phyloP scores from a whole-genome alignment of 2,888 invertebrate species.

The Prosapia bicincta region DNA sequence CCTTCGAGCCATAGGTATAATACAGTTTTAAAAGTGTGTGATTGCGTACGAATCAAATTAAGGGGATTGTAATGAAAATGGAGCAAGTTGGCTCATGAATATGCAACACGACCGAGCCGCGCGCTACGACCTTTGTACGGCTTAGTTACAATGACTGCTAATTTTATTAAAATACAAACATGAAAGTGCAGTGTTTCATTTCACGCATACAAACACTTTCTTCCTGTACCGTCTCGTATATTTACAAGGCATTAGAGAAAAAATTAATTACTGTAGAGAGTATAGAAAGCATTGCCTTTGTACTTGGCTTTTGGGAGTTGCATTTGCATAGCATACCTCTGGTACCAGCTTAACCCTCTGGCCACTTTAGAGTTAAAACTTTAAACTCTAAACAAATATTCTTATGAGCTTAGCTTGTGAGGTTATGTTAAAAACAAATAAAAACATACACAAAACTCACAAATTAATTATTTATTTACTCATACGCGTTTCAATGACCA shows the following conservation, averaged over 20 bases:
- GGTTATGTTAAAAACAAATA: too few species aligned
- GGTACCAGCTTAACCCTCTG: neutral
- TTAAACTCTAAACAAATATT: too few species aligned
- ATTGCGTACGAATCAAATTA: constrained; percentile 2
- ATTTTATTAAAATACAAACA: constrained; percentile 1
- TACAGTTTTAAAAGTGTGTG: neutral
- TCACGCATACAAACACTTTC: neutral
- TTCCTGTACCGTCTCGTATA: too few species aligned
- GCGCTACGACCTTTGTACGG: neutral
- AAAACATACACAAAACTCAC: too few species aligned
- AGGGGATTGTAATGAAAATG: neutral
- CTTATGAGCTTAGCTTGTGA: too few species aligned
- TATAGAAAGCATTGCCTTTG: neutral
- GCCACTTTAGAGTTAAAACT: too few species aligned
- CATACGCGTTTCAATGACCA: too few species aligned
- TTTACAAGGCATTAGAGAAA: neutral
- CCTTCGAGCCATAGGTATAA: neutral
- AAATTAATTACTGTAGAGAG: neutral
- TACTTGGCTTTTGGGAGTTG: neutral
- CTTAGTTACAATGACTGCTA: neutral
- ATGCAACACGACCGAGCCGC: neutral
- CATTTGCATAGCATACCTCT: neutral
- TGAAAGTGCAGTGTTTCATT: neutral
- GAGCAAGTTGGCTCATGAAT: neutral
- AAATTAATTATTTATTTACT: too few species aligned